phyloP scores from a whole-genome alignment of 1,140 invertebrate genomes.

The Archivesica marissinica region DNA sequence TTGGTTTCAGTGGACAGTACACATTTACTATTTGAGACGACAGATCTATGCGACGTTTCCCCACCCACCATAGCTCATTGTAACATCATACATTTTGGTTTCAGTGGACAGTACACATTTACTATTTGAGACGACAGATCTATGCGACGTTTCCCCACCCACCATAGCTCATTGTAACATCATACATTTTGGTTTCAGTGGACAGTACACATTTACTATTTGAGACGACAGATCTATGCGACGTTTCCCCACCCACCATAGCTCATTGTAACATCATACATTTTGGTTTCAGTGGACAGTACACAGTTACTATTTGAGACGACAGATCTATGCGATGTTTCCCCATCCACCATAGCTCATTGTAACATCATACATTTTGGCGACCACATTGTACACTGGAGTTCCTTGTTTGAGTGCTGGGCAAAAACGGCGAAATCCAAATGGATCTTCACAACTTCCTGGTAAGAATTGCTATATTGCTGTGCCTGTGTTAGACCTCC shows the following conservation, averaged over 20 bases:
- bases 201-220: conserved; percentile 79
- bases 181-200: conserved; percentile 74
- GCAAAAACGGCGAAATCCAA: conserved; percentile 74
- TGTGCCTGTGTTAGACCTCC: background rate
- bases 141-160: conserved; percentile 78
- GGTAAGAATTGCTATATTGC: conserved; percentile 72
- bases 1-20: too few relatives aligned
- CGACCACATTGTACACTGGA: conserved; percentile 74
- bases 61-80: too few relatives aligned
- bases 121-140: conserved; percentile 79
- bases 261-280: conserved; percentile 30
- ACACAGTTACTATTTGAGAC: conserved; percentile 82
- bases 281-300: conserved; percentile 70
- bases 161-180: conserved; percentile 75
- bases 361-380: conserved; percentile 78
- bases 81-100: too few relatives aligned
- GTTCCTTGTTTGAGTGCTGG: conserved; percentile 79
- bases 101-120: conserved; percentile 76
- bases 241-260: conserved; percentile 78
- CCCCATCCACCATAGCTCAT: conserved; percentile 77
- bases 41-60: too few relatives aligned
- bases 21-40: too few relatives aligned
- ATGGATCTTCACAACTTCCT: conserved; percentile 76
- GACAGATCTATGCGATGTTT: conserved; percentile 70
- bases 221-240: conserved; percentile 76